Evolutionary conservation across 1,140 invertebrate species (phyloP).

Genomic region (Neodiprion lecontei): DNA sequence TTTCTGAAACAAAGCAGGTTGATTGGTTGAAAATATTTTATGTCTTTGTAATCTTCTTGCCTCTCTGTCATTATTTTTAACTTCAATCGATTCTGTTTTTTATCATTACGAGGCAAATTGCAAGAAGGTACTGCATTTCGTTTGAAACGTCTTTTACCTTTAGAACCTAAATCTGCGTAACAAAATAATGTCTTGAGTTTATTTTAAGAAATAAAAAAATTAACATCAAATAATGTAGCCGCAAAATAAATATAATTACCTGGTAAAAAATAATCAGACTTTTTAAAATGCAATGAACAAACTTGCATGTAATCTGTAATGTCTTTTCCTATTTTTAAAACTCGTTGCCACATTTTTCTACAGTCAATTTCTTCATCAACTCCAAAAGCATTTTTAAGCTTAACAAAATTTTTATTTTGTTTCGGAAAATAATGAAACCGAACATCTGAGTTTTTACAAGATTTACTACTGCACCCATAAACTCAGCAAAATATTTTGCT

Average conservation of each 20-base stretch:
- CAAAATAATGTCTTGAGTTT: neutral
- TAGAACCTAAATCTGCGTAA: neutral
- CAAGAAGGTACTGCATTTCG: constrained; percentile 5
- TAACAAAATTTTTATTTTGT: neutral
- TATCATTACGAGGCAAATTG: constrained; percentile 6
- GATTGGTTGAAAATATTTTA: neutral
- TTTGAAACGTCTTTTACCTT: neutral
- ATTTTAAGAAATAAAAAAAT: too few relatives aligned
- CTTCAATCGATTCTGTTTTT: neutral
- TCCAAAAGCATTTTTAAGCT: constrained; percentile 10
- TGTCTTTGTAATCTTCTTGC: neutral
- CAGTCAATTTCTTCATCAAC: constrained; percentile 11
- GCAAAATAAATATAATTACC: too few relatives aligned
- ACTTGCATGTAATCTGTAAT: neutral
- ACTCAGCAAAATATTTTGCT: constrained; percentile 11
- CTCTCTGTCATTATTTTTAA: neutral
- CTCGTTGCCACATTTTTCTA: constrained; percentile 13
- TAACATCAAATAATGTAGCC: too few relatives aligned
- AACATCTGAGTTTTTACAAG: neutral
- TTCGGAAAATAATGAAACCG: constrained; percentile 18
- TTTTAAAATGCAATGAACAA: constrained; percentile 13
- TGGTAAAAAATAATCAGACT: neutral
- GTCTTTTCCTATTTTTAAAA: neutral
- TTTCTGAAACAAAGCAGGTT: too few relatives aligned
- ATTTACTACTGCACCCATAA: constrained; percentile 12